phyloP scores from a whole-genome alignment of 1,140 invertebrate genomes.

The Psix sp. region DNA sequence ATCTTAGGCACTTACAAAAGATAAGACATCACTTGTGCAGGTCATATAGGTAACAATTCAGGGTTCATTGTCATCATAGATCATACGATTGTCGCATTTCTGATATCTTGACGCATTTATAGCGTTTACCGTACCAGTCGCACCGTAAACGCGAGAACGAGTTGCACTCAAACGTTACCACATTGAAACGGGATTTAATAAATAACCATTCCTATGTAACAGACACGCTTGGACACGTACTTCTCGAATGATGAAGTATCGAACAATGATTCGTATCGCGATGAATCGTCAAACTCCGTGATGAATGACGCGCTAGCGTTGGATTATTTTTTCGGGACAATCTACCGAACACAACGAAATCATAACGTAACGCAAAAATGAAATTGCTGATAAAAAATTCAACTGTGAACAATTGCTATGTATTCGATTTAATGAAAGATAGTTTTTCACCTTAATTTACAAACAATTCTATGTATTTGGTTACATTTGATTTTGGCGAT shows the following conservation, averaged over 20 bases:
- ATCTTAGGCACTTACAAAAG: too few species aligned
- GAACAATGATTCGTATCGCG: conserved; percentile 30
- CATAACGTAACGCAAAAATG: background rate
- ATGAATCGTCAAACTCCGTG: conserved; percentile 18
- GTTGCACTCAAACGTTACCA: conserved; percentile 32
- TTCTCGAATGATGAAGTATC: conserved; percentile 30
- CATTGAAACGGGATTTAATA: conserved; percentile 26
- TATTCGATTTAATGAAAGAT: too few species aligned
- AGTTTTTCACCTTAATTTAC: too few species aligned
- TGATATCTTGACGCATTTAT: conserved; percentile 31
- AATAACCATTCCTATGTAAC: conserved; percentile 22
- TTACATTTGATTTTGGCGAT: too few species aligned
- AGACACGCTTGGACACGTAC: conserved; percentile 12
- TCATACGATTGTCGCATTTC: conserved; percentile 51
- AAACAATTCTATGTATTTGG: too few species aligned
- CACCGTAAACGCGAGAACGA: conserved; percentile 25
- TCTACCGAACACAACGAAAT: conserved; percentile 16
- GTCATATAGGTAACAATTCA: conserved; percentile 57
- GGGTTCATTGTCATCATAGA: conserved; percentile 37
- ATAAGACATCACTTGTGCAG: too few species aligned
- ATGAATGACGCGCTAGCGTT: conserved; percentile 9
- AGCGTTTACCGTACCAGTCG: conserved; percentile 22
- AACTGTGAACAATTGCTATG: too few species aligned
- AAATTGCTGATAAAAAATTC: conserved; percentile 9
- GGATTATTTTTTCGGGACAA: conserved; percentile 6